Evolutionary conservation across 2,888 invertebrate genomes (phyloP).

Genomic region (Dasypolia templi): DNA sequence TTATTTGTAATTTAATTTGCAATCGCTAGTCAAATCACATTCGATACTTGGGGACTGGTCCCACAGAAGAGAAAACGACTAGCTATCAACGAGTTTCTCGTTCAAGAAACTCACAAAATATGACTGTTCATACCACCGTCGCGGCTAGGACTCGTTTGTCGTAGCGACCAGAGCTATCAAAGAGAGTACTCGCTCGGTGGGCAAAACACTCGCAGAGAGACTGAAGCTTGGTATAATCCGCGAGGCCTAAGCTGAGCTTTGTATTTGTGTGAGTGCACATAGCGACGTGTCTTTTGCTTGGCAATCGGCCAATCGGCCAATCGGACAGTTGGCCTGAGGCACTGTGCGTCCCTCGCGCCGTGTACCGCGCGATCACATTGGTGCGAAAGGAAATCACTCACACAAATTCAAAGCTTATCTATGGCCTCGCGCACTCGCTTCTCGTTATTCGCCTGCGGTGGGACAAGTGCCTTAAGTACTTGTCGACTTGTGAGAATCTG

Average conservation of each 20-base stretch:
- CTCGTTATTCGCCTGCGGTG: not conserved
- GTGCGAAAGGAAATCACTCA: no score
- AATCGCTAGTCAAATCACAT: constrained; percentile 79
- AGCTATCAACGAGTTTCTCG: not conserved
- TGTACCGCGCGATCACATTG: no score
- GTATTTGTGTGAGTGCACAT: no score
- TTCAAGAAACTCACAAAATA: not conserved
- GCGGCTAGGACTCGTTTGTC: not conserved
- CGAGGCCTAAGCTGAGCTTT: no score
- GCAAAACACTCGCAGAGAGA: not conserved
- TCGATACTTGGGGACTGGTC: constrained; percentile 57
- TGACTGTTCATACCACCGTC: not conserved
- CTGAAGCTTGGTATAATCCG: not conserved
- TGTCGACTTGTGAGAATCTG: constrained; percentile 79
- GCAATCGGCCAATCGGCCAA: no score
- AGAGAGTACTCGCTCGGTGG: not conserved
- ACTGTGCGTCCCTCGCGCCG: no score
- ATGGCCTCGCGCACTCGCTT: not conserved
- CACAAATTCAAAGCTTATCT: no score
- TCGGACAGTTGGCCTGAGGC: no score
- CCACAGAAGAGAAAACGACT: not conserved
- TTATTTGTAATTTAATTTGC: constrained; percentile 81
- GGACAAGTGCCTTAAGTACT: not conserved
- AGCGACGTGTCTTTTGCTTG: no score
- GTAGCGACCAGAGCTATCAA: not conserved